Percentiles rank a stretch among this genome's conserved stretches.
Evolutionary conservation across 2,888 invertebrate species (phyloP).

Genomic region (Microctonus hyperodae): DNA sequence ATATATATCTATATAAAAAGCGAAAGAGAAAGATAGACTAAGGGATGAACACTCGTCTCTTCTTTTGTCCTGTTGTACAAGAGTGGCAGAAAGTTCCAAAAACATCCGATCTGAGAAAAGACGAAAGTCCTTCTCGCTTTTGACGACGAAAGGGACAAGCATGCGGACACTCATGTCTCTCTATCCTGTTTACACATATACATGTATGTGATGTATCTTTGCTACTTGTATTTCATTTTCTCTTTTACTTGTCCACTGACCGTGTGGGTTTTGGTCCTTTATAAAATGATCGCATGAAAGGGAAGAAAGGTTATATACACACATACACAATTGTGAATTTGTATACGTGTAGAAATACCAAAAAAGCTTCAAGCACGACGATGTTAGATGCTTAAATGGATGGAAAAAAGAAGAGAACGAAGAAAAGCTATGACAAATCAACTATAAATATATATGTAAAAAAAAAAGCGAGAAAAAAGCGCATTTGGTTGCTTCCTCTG

Average conservation of each 20-base stretch:
- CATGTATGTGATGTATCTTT: conserved; percentile 8
- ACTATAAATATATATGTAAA: not conserved
- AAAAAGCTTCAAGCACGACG: not conserved
- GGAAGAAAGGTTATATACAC: not conserved
- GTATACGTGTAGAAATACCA: not conserved
- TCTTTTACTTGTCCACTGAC: conserved; percentile 7
- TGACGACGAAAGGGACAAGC: conserved; percentile 16
- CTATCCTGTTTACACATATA: not conserved
- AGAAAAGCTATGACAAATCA: not conserved
- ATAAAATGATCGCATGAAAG: conserved; percentile 19
- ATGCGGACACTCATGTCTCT: conserved; percentile 6
- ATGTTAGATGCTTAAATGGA: conserved; percentile 11
- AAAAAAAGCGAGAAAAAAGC: not conserved
- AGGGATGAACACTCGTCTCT: conserved; percentile 12
- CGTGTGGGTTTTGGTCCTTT: conserved; percentile 18
- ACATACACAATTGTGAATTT: not conserved
- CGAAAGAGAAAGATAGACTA: not conserved
- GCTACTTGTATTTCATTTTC: conserved; percentile 27
- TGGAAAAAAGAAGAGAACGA: not conserved
- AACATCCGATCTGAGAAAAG: conserved; percentile 22
- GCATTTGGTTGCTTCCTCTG: not conserved
- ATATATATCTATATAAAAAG: not conserved
- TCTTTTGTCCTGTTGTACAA: conserved; percentile 27
- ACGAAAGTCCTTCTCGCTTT: conserved; percentile 10
- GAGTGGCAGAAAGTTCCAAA: conserved; percentile 24